Evolutionary conservation across 1,140 invertebrate genomes (phyloP).

Genomic region (Galleria mellonella): DNA sequence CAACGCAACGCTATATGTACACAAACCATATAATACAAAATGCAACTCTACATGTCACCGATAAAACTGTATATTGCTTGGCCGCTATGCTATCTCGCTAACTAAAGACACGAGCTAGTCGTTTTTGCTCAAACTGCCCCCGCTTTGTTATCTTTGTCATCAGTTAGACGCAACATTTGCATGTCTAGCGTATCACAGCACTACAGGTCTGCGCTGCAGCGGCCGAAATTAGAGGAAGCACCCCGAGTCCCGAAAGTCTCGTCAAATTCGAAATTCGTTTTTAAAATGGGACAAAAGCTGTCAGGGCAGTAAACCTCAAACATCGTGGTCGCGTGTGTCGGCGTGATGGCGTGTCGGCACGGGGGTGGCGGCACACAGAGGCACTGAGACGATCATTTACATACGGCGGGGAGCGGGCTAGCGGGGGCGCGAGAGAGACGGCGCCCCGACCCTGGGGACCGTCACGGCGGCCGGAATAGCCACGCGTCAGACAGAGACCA

Average conservation of each 20-base stretch:
- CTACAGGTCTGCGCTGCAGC: background rate
- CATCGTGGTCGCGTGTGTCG: constrained; percentile 24
- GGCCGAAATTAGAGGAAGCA: background rate
- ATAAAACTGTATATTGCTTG: constrained; percentile 24
- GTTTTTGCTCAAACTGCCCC: constrained; percentile 44
- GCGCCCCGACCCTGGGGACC: constrained; percentile 33
- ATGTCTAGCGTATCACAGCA: constrained; percentile 30
- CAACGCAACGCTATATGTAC: constrained; percentile 9
- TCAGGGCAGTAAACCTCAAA: constrained; percentile 69
- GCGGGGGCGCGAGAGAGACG: constrained; percentile 53
- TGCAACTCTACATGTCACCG: constrained; percentile 14
- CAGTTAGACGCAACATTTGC: constrained; percentile 45
- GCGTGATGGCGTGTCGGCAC: constrained; percentile 25
- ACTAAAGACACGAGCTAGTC: constrained; percentile 21
- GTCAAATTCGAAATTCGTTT: constrained; percentile 49
- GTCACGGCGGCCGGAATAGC: constrained; percentile 20
- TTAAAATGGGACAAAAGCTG: constrained; percentile 70
- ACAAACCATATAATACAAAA: constrained; percentile 8
- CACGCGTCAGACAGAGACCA: constrained; percentile 63
- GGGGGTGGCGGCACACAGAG: constrained; percentile 40
- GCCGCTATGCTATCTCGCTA: background rate
- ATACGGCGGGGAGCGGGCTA: constrained; percentile 56
- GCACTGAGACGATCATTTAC: constrained; percentile 65
- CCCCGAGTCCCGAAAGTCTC: constrained; percentile 20
- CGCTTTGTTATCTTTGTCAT: constrained; percentile 55